Evolutionary conservation across 1,140 invertebrate species (phyloP).

Genomic region (Vollenhovia emeryi): DNA sequence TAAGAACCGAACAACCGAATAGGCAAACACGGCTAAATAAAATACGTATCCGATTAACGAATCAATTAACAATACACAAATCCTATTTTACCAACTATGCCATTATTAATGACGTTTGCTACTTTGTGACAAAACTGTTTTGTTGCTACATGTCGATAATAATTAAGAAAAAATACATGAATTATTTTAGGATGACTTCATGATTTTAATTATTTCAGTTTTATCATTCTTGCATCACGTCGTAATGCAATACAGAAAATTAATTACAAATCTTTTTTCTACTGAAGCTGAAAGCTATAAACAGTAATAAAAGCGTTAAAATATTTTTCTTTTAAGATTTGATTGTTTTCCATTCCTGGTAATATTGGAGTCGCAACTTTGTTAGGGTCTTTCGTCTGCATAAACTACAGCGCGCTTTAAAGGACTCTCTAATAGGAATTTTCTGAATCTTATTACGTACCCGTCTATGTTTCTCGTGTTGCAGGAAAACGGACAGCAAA

Average conservation of each 20-base stretch:
- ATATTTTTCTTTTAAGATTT: neutral
- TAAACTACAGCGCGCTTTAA: neutral
- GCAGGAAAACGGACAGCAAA: conserved; percentile 92
- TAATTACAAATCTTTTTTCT: neutral
- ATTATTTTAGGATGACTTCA: neutral
- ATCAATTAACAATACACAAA: conserved; percentile 66
- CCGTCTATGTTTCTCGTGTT: conserved; percentile 6
- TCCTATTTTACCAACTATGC: neutral
- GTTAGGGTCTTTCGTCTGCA: neutral
- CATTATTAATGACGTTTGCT: conserved; percentile 17
- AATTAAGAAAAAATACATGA: neutral
- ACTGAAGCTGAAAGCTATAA: neutral
- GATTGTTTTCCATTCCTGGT: neutral
- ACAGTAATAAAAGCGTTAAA: neutral
- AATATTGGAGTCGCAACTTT: neutral
- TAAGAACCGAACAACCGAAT: conserved; percentile 19
- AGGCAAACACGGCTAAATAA: conserved; percentile 59
- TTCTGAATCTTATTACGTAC: neutral
- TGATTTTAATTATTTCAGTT: no score
- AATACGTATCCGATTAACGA: conserved; percentile 72
- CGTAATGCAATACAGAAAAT: neutral
- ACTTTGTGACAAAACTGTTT: neutral
- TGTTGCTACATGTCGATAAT: no score
- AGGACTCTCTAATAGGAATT: neutral
- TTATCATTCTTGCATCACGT: no score